A percentile compares a stretch with the other conserved stretches of the same genome.
Evolutionary conservation across 2,113 vertebrate genomes (phyloP).

Genomic region (Atherinomorus stipes): DNA sequence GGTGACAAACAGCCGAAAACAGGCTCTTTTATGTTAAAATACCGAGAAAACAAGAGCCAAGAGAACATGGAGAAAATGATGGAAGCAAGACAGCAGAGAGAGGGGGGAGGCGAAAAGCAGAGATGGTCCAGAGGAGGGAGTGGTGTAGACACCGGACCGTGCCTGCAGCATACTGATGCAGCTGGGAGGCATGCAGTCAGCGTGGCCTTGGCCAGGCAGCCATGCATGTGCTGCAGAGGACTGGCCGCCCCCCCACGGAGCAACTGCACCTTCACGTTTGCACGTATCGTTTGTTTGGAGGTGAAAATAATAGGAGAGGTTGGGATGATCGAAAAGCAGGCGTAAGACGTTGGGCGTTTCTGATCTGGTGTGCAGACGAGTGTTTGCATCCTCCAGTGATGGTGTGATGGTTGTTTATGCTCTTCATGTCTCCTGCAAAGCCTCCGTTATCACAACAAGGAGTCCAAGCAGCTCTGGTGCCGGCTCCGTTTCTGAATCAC

Average conservation of each 20-base stretch:
- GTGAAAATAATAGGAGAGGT: slow-evolving; percentile 1
- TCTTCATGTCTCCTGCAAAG: slow-evolving; percentile 66
- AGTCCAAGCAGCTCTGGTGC: slow-evolving; percentile 45
- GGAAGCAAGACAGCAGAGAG: slow-evolving; percentile 52
- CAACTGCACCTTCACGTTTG: slow-evolving; percentile 16
- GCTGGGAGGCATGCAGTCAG: slow-evolving; percentile 71
- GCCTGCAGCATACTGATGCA: slow-evolving; percentile 78
- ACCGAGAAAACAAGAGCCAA: slow-evolving; percentile 23
- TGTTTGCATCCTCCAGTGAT: slow-evolving; percentile 52
- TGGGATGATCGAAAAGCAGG: not conserved
- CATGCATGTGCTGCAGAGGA: slow-evolving; percentile 67
- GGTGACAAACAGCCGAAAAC: slow-evolving; percentile 1
- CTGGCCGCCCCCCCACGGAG: slow-evolving; percentile 19
- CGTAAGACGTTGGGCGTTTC: not conserved
- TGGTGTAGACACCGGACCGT: slow-evolving; percentile 65
- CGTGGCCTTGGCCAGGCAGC: slow-evolving; percentile 61
- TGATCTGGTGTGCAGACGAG: slow-evolving; percentile 8
- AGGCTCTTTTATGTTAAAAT: slow-evolving; percentile 25
- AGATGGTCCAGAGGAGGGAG: slow-evolving; percentile 53
- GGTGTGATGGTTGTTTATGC: slow-evolving; percentile 65
- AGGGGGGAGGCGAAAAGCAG: slow-evolving; percentile 46
- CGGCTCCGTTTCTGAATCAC: slow-evolving; percentile 30
- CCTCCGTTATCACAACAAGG: slow-evolving; percentile 70
- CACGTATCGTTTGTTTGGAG: not conserved
- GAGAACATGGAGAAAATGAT: slow-evolving; percentile 52